Percentiles rank a stretch among this genome's conserved stretches.
phyloP scores from a whole-genome alignment of 2,113 vertebrate species.

The Pelecanus crispus region DNA sequence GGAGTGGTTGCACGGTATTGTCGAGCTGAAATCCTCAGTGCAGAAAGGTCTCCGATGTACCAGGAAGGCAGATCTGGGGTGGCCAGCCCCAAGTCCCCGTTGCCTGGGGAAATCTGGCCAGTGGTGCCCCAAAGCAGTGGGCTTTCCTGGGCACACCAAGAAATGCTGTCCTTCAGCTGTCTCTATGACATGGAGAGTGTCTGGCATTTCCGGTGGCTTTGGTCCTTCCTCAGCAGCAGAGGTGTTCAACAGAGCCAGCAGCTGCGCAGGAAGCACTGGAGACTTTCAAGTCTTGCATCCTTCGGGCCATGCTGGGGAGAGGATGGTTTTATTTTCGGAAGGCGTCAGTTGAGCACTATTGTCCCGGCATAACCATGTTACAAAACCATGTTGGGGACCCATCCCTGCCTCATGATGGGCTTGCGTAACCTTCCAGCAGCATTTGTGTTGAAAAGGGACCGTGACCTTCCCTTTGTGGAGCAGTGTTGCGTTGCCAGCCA shows the following conservation, averaged over 20 bases:
- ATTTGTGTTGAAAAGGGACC: not conserved
- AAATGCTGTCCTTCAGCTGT: not conserved
- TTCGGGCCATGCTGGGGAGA: not conserved
- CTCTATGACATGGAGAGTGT: not conserved
- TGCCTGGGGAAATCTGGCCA: not conserved
- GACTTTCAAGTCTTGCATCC: not conserved
- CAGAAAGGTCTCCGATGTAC: not conserved
- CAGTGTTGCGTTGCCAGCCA: not conserved
- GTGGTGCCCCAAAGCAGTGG: not conserved
- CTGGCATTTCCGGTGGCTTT: not conserved
- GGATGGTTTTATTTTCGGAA: constrained; percentile 7
- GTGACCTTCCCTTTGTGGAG: not conserved
- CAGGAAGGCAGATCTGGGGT: not conserved
- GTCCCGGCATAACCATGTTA: not conserved
- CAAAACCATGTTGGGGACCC: not conserved
- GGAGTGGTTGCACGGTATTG: not conserved
- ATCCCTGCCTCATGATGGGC: not conserved
- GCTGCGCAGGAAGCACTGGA: not conserved
- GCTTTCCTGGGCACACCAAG: not conserved
- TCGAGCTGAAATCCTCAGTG: not conserved
- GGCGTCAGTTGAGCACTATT: not conserved
- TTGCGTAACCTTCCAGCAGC: not conserved
- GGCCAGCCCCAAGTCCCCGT: fast-evolving
- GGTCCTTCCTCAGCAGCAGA: not conserved
- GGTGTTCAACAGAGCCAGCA: not conserved